These are phyloP conservation scores for Leptodactylus fuscus DNA, from an alignment of 2,113 vertebrate genomes.

Conservation along the genomic window DNA sequence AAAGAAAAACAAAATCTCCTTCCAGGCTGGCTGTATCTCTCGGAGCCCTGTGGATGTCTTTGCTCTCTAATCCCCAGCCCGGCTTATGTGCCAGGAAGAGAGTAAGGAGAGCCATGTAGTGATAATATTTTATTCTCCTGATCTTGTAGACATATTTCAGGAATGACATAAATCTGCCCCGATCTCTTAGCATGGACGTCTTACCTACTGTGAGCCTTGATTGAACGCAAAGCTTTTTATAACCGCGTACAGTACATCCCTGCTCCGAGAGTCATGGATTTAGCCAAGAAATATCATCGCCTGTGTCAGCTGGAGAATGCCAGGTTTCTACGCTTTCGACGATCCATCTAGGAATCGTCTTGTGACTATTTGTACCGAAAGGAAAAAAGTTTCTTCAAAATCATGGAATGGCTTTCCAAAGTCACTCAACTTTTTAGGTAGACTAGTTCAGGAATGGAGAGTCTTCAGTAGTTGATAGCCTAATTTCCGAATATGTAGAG, in stretches of 20 bases:
- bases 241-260: neutral
- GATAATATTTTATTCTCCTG: neutral
- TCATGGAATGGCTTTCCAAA: no score
- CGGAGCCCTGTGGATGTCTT: no score
- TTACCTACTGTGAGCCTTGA: slow-evolving; percentile 10
- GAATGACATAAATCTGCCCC: neutral
- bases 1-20: no score
- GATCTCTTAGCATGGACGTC: neutral
- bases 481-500: no score
- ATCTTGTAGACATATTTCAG: slow-evolving; percentile 7
- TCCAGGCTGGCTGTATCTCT: no score
- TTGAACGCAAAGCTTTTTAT: slow-evolving; percentile 16
- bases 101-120: neutral
- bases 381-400: no score
- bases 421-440: no score
- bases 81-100: neutral
- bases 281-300: slow-evolving; percentile 37
- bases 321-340: neutral
- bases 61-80: no score
- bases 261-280: neutral
- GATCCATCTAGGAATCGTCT: neutral
- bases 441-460: no score
- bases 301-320: slow-evolving; percentile 7
- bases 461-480: no score
- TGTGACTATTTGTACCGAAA: neutral